These are phyloP conservation scores for Apogon talboti DNA, from an alignment of 2,797 vertebrate species.

Conservation along the genomic window DNA sequence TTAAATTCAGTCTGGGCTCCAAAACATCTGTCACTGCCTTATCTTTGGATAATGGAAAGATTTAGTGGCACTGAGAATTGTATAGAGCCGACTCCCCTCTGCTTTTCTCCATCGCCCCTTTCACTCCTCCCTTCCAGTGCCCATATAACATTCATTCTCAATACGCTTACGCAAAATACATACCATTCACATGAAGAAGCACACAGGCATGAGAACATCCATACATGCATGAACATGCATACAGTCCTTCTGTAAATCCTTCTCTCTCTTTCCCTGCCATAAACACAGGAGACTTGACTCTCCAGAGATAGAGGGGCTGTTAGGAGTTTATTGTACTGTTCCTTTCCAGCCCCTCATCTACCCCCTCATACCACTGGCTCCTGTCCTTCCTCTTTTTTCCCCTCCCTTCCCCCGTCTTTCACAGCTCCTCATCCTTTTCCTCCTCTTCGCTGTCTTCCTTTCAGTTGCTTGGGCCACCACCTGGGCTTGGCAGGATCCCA, in stretches of 20 bases:
- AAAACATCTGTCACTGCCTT: conserved; percentile 67
- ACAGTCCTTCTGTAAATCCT: conserved; percentile 35
- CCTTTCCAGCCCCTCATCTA: conserved; percentile 18
- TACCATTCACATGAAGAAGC: conserved; percentile 5
- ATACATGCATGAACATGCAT: conserved; percentile 34
- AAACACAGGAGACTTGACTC: conserved; percentile 25
- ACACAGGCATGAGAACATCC: conserved; percentile 16
- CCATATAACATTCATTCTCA: conserved; percentile 32
- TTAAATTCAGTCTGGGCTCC: conserved; percentile 57
- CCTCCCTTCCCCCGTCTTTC: conserved; percentile 16
- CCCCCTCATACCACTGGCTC: conserved; percentile 28
- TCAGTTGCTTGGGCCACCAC: conserved; percentile 58
- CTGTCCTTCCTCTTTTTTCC: conserved; percentile 20
- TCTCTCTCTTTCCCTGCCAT: not conserved
- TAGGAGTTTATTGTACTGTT: conserved; percentile 22
- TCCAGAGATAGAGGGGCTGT: conserved; percentile 15
- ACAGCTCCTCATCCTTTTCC: conserved; percentile 37
- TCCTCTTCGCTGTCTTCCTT: conserved; percentile 38
- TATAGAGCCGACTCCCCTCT: conserved; percentile 48
- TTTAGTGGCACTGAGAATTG: conserved; percentile 61
- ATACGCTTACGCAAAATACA: conserved; percentile 46
- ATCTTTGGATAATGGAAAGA: conserved; percentile 70
- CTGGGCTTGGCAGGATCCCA: conserved; percentile 71
- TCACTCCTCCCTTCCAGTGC: conserved; percentile 30
- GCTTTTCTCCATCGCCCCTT: conserved; percentile 29